Conservation (phyloP, 2,113 vertebrate species). For the Oreochromis tanganicae region DNA sequence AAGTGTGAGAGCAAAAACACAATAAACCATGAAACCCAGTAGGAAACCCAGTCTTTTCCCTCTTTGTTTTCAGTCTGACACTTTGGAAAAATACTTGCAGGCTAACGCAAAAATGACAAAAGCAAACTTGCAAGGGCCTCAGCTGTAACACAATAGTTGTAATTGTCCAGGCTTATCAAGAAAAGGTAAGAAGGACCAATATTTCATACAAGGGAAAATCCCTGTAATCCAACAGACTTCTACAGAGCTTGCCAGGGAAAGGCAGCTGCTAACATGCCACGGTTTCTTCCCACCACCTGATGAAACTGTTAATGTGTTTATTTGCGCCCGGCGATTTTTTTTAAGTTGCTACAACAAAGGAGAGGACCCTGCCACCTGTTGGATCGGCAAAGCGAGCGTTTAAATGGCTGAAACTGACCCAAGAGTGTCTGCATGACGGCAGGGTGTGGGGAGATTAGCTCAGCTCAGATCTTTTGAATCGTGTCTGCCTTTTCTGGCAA, state of each 20-base stretch:
- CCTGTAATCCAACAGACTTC: constrained; percentile 47
- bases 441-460: constrained; percentile 38
- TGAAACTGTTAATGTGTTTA: constrained; percentile 43
- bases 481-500: constrained; percentile 28
- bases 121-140: not conserved
- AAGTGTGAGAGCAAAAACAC: constrained; percentile 1
- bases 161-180: constrained; percentile 45
- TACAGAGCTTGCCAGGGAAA: constrained; percentile 16
- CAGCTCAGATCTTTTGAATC: constrained; percentile 48
- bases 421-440: constrained; percentile 15
- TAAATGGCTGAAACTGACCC: constrained; percentile 42
- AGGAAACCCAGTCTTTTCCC: not conserved
- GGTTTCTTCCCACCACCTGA: constrained; percentile 30
- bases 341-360: constrained; percentile 8
- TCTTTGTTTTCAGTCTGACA: not conserved
- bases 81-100: constrained; percentile 7
- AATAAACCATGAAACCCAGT: not conserved
- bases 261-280: constrained; percentile 52
- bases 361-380: constrained; percentile 51
- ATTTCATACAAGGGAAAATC: constrained; percentile 49
- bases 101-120: not conserved
- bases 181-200: constrained; percentile 38
- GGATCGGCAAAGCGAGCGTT: not conserved
- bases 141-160: constrained; percentile 35
- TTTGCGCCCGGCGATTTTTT: constrained; percentile 4